These are phyloP conservation scores for Steatocranus sp. DNA, from an alignment of 2,797 vertebrate genomes.

Conservation along the genomic window DNA sequence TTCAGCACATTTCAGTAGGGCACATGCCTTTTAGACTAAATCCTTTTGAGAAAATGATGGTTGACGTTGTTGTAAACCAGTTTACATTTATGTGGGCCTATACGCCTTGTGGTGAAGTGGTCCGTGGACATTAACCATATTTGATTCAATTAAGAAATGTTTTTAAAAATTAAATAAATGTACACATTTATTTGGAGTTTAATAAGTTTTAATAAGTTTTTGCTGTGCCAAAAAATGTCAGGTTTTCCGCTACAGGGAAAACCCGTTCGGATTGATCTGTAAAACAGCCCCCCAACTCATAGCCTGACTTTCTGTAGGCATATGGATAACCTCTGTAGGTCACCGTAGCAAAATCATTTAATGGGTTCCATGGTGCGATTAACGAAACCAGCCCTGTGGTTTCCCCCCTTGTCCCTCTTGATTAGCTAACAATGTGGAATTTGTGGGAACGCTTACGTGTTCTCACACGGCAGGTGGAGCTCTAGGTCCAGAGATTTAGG, in stretches of 20 bases:
- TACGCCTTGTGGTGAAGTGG: background rate
- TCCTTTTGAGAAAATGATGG: background rate
- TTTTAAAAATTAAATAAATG: background rate
- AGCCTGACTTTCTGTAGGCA: background rate
- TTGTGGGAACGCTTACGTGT: conserved; percentile 1
- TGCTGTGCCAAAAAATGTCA: background rate
- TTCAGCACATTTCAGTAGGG: background rate
- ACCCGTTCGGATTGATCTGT: background rate
- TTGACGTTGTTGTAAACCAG: background rate
- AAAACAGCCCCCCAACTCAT: background rate
- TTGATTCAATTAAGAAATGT: background rate
- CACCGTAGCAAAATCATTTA: background rate
- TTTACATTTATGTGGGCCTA: background rate
- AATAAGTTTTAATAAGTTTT: background rate
- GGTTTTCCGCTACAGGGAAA: background rate
- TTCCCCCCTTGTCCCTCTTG: background rate
- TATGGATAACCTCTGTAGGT: background rate
- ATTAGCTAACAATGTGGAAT: background rate
- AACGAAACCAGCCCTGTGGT: background rate
- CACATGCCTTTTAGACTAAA: background rate
- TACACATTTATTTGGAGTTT: background rate
- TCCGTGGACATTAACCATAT: background rate
- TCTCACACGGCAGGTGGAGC: conserved; percentile 76
- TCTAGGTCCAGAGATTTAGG: conserved; percentile 63
- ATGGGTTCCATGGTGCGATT: background rate